These are phyloP conservation scores for Zaprionus taronus DNA, from an alignment of 1,140 invertebrate genomes.

Conservation along the genomic window DNA sequence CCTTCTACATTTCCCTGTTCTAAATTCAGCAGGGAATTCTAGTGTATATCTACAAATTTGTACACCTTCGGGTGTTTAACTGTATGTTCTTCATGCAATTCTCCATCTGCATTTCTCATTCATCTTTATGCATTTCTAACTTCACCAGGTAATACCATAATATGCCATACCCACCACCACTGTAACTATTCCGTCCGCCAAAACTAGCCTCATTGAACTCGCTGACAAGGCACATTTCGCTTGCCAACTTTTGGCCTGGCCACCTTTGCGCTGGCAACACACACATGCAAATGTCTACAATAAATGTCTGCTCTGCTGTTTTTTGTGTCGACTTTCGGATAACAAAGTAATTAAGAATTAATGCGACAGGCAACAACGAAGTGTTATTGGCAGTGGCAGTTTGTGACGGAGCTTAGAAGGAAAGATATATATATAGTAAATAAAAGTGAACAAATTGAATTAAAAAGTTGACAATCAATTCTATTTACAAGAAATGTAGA, in stretches of 20 bases:
- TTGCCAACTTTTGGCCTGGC: background rate
- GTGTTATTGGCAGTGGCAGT: background rate
- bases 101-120: background rate
- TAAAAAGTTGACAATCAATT: slow-evolving; percentile 6
- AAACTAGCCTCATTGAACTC: background rate
- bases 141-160: background rate
- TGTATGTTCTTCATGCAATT: too few species aligned
- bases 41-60: too few species aligned
- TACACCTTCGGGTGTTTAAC: too few species aligned
- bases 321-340: background rate
- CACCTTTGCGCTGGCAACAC: background rate
- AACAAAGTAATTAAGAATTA: slow-evolving; percentile 11
- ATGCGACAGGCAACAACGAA: background rate
- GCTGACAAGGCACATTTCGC: background rate
- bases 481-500: background rate
- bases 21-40: too few species aligned
- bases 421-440: background rate
- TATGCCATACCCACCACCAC: background rate
- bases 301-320: background rate
- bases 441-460: slow-evolving; percentile 9
- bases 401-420: background rate
- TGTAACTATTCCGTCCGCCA: background rate
- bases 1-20: too few species aligned
- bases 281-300: slow-evolving; percentile 1
- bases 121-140: background rate